These are phyloP conservation scores for Callithrix jacchus DNA, from an alignment of 2,113 vertebrate species.

Conservation along the genomic window DNA sequence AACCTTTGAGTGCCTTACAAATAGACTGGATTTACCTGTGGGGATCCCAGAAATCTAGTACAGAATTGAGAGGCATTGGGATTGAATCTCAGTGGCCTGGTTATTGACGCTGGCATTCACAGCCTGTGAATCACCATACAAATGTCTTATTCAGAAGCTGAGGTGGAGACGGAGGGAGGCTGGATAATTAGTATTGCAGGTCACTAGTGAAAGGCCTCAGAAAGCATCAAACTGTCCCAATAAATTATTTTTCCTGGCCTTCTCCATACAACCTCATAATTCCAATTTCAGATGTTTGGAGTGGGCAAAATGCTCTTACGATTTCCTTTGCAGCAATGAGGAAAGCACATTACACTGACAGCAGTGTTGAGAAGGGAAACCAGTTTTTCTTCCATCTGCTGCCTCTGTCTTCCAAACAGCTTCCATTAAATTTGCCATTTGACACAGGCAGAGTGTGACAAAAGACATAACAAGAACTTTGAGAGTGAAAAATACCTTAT, in stretches of 20 bases:
- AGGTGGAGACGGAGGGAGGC: neutral
- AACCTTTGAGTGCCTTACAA: neutral
- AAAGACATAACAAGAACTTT: neutral
- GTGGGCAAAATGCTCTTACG: neutral
- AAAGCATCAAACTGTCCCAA: conserved; percentile 53
- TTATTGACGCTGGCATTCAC: neutral
- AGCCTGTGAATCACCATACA: neutral
- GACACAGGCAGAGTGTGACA: neutral
- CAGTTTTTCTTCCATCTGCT: neutral
- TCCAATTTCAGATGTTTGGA: conserved; percentile 63
- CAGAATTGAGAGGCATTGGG: neutral
- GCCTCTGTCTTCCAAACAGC: neutral
- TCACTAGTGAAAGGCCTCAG: conserved; percentile 43
- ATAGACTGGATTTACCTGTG: neutral
- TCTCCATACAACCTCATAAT: conserved; percentile 1
- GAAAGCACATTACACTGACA: neutral
- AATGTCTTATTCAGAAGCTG: conserved; percentile 51
- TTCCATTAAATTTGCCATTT: neutral
- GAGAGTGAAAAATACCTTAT: neutral
- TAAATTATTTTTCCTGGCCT: conserved; percentile 73
- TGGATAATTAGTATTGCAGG: conserved; percentile 68
- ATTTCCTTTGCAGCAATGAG: conserved; percentile 52
- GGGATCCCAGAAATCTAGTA: neutral
- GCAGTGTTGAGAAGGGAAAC: neutral
- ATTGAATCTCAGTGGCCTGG: neutral